Base-by-base conservation (phyloP, 2,113 vertebrate genomes). In the Cnemophilus loriae region DNA sequence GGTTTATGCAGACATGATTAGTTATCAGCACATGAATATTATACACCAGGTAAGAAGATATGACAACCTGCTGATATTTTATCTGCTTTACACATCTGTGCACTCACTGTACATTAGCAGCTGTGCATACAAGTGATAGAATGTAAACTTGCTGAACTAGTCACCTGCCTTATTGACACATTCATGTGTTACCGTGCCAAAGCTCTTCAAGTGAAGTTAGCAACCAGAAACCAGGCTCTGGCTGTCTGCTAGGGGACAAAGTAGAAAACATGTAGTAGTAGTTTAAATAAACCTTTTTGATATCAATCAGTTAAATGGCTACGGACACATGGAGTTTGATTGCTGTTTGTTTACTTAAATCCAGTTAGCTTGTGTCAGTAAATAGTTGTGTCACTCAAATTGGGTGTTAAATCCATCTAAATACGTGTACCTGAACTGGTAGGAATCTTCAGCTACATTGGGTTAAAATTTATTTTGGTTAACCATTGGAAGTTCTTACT, bases 121-220 rank as follows among this genome's bases (percentile, higher is more conserved):
- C 95, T 95, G 89, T 92, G 88, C 88, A 92, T 35, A 84, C 90
- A 94, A 93, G 92, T 95, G 88, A 61, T 84, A 97, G 91, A 95
- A 95, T 95, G 92, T 84, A 70, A 86, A 90, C 70, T 67, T 46
- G 71, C 79, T 67, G 71, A 80, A 70, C 71, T 74, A n/a, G 59
- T 93, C 90, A 74, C 71, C 76, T 81, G 76, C 56, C 52, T 35
- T 96, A 88, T 69, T 74, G 94, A 88, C 85, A 61, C 83, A 83
- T 84, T 84, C 68, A 41, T 16, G 42, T 63, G 90, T 95, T 90
- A 55, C 83, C 59, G 67, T 59, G 86, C 79, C 92, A 86, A 33
- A 88, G 75, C 90, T 93, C 86, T 95, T 70, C 19, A 47, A 33
- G 21, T 26, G 32, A 65, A 77, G 64, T 24, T 84, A 90, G 94